Evolutionary conservation across 2,888 invertebrate species (phyloP).

Genomic region (Oscheius sp.): DNA sequence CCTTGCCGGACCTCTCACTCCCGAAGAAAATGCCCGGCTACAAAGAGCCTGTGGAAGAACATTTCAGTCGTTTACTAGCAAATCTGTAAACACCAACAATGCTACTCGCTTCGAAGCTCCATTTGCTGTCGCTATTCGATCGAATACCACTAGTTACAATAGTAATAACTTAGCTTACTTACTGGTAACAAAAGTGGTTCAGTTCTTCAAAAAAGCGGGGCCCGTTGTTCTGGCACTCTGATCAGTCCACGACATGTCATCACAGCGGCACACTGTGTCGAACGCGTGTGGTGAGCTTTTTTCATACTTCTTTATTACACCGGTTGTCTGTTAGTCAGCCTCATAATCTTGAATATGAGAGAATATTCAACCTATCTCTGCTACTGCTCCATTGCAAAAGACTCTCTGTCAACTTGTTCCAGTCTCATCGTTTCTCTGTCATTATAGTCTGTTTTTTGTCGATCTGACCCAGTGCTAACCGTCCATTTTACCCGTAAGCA

Average conservation of each 20-base stretch:
- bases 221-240: not conserved
- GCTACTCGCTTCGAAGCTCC: slow-evolving; percentile 11
- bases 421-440: no score
- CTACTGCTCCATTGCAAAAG: no score
- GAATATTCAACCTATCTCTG: no score
- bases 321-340: no score
- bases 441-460: no score
- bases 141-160: not conserved
- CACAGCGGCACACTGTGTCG: slow-evolving; percentile 10
- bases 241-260: slow-evolving; percentile 9
- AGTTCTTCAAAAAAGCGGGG: not conserved
- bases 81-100: not conserved
- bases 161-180: not conserved
- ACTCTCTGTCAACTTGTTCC: no score
- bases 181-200: not conserved
- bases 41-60: slow-evolving; percentile 6
- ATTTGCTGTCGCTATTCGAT: not conserved
- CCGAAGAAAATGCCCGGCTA: not conserved
- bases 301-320: no score
- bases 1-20: not conserved
- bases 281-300: no score
- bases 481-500: no score
- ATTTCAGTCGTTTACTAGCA: not conserved
- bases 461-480: no score
- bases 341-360: no score